A percentile compares a stretch with the other conserved stretches of the same genome.
Evolutionary conservation across 1,140 invertebrate genomes (phyloP).

Genomic region (Radopholus similis): DNA sequence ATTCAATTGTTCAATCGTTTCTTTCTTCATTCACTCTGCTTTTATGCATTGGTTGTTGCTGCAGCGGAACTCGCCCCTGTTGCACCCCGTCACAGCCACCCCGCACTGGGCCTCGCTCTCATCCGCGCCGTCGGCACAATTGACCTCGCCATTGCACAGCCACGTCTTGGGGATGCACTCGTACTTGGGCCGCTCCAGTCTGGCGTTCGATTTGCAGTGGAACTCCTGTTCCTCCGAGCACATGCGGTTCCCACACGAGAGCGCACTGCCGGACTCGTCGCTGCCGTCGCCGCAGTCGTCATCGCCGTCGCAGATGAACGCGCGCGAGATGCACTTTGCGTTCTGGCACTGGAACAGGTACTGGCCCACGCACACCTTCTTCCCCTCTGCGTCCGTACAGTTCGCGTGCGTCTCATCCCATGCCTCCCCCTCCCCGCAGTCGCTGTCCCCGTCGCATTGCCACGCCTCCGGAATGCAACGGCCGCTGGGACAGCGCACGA

Average conservation of each 20-base stretch:
- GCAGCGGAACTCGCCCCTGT: conserved; percentile 59
- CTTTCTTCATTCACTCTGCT: background rate
- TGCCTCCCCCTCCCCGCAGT: conserved; percentile 62
- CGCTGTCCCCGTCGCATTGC: conserved; percentile 60
- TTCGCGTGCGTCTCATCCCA: conserved; percentile 61
- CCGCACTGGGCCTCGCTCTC: conserved; percentile 56
- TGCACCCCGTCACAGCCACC: conserved; percentile 61
- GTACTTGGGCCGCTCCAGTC: conserved; percentile 52
- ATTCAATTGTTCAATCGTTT: too few relatives aligned
- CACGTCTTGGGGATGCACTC: conserved; percentile 71
- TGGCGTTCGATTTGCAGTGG: conserved; percentile 66
- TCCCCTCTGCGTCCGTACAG: conserved; percentile 52
- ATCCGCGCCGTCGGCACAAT: conserved; percentile 61
- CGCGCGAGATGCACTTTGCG: conserved; percentile 88
- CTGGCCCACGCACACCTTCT: conserved; percentile 55
- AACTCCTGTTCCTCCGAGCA: conserved; percentile 66
- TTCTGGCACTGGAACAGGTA: conserved; percentile 77
- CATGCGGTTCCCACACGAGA: conserved; percentile 64
- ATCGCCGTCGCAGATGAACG: conserved; percentile 94
- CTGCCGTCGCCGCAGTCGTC: conserved; percentile 72
- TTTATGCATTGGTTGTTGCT: conserved; percentile 56
- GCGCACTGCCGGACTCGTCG: conserved; percentile 64
- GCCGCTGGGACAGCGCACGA: conserved; percentile 57
- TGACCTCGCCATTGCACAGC: conserved; percentile 72
- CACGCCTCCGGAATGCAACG: conserved; percentile 60